These are phyloP conservation scores for Sericinus montela DNA, from an alignment of 2,888 invertebrate genomes.

Conservation along the genomic window DNA sequence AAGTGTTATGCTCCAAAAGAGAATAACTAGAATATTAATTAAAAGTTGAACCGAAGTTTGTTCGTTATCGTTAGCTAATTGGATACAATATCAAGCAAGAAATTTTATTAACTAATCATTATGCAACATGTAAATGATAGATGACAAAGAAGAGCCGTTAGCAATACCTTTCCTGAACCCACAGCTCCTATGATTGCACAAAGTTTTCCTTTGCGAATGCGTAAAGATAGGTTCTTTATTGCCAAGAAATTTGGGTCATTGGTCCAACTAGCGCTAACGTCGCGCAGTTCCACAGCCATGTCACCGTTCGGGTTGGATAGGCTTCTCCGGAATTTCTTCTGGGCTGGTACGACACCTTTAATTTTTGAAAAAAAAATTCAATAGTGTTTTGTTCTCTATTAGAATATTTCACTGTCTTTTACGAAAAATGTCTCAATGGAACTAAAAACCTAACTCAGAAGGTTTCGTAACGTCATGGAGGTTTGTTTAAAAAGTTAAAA, in stretches of 20 bases:
- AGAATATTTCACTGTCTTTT: too few species aligned
- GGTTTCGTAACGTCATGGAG: too few species aligned
- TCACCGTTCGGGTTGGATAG: slow-evolving; percentile 48
- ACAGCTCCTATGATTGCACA: slow-evolving; percentile 87
- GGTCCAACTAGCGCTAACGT: slow-evolving; percentile 75
- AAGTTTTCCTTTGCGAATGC: slow-evolving; percentile 77
- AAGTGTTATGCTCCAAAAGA: not conserved
- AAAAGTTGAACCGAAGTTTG: not conserved
- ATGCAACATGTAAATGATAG: slow-evolving; percentile 3
- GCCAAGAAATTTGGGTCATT: slow-evolving; percentile 71
- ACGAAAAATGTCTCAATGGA: too few species aligned
- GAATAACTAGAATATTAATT: not conserved
- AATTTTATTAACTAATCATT: too few species aligned
- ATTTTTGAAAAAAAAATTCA: too few species aligned
- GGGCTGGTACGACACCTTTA: slow-evolving; percentile 21
- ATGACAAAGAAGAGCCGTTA: not conserved
- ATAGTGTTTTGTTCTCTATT: too few species aligned
- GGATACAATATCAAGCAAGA: not conserved
- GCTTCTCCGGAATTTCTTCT: slow-evolving; percentile 39
- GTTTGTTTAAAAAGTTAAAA: too few species aligned
- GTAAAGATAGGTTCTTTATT: slow-evolving; percentile 72
- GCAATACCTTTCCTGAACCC: slow-evolving; percentile 83
- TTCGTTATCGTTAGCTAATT: not conserved
- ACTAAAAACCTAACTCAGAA: too few species aligned
- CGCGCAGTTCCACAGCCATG: slow-evolving; percentile 48